These are phyloP conservation scores for Thryonomys swinderianus DNA, from an alignment of 2,113 vertebrate species.

Conservation along the genomic window DNA sequence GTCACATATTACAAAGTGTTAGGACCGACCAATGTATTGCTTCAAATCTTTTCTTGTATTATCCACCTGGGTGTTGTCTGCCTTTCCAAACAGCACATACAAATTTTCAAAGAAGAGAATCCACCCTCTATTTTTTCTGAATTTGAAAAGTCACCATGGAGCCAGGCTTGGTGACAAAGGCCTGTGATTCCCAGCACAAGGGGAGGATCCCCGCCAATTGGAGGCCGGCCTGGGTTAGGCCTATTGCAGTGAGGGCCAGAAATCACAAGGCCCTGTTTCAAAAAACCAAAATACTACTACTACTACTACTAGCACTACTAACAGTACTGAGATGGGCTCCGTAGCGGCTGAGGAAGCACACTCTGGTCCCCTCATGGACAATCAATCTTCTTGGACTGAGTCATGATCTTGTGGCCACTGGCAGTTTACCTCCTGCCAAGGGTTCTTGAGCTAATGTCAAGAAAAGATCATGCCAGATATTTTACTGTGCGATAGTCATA, in stretches of 20 bases:
- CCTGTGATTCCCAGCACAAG: neutral
- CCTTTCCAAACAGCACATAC: neutral
- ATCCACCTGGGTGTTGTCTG: neutral
- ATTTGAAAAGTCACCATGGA: neutral
- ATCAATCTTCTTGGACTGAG: neutral
- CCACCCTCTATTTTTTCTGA: constrained; percentile 4
- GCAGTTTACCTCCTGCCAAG: neutral
- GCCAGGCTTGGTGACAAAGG: neutral
- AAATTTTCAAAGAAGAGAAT: constrained; percentile 25
- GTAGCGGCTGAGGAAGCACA: neutral
- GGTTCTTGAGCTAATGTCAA: neutral
- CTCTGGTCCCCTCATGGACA: neutral
- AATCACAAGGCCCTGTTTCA: neutral
- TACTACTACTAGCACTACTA: too few relatives aligned
- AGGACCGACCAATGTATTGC: neutral
- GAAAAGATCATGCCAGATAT: neutral
- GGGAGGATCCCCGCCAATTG: neutral
- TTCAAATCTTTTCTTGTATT: neutral
- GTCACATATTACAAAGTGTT: constrained; percentile 21
- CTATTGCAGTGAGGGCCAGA: neutral
- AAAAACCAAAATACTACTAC: neutral
- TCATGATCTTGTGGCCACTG: neutral
- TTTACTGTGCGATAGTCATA: neutral
- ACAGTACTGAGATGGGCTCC: neutral
- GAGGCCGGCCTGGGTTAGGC: neutral